A percentile compares a stretch with the other conserved stretches of the same genome.
phyloP scores from a whole-genome alignment of 2,888 invertebrate species.

The Toxonevra muliebris region DNA sequence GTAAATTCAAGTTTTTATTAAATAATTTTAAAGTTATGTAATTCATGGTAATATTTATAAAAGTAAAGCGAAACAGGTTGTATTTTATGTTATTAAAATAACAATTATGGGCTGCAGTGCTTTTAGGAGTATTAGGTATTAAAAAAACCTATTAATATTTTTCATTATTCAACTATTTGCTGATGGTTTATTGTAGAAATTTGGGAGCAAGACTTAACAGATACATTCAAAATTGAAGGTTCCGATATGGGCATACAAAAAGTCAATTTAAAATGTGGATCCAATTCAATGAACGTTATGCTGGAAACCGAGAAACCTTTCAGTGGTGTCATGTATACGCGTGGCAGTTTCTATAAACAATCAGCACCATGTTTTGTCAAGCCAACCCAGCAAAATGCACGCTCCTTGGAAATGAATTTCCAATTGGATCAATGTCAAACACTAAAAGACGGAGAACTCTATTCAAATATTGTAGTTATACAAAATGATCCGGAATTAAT shows the following conservation, averaged over 20 bases:
- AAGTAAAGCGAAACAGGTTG: too few relatives aligned
- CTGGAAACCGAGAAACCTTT: constrained; percentile 69
- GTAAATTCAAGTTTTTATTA: too few relatives aligned
- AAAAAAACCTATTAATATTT: too few relatives aligned
- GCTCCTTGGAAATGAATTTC: constrained; percentile 68
- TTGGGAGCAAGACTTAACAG: constrained; percentile 68
- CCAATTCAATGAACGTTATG: constrained; percentile 68
- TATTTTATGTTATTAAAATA: too few relatives aligned
- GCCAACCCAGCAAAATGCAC: constrained; percentile 63
- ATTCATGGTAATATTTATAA: too few relatives aligned
- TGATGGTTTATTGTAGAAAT: constrained; percentile 54
- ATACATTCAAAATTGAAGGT: constrained; percentile 69
- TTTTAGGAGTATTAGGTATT: too few relatives aligned
- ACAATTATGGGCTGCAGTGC: too few relatives aligned
- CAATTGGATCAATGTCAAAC: constrained; percentile 70
- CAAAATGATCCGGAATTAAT: constrained; percentile 75
- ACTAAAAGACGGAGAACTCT: constrained; percentile 68
- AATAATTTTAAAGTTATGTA: too few relatives aligned
- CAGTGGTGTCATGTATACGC: constrained; percentile 71
- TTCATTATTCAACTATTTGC: constrained; percentile 12
- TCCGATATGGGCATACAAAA: constrained; percentile 69
- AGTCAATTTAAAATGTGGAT: constrained; percentile 69
- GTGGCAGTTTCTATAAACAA: constrained; percentile 71
- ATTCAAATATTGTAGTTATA: constrained; percentile 71
- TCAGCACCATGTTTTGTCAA: constrained; percentile 69